Base-by-base conservation (phyloP, 2,888 invertebrate genomes). In the Chrysolina americana region DNA sequence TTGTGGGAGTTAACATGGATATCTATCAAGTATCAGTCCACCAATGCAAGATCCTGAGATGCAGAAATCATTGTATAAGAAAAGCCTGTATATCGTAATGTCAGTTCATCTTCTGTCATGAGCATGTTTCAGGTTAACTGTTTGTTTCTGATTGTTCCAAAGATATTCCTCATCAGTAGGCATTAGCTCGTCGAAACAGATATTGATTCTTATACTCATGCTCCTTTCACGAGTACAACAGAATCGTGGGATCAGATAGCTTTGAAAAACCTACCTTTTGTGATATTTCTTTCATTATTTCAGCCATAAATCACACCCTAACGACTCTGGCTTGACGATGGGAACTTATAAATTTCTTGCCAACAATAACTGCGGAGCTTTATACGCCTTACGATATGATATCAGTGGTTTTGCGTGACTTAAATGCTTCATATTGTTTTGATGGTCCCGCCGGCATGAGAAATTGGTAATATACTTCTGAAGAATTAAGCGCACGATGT, bases 401-500 rank as follows among this genome's bases (percentile, higher is more conserved):
- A 71, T 74, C 71, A 74, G 68, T 69, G 50, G 75, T 73, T 74
- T 73, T 65, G 71, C 73, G 73, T 69, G 68, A 76, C 73, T 75
- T 70, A 70, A 76, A 78, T 74, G 76, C 75, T 75, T 78, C 76
- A 78, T 78, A 75, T 75, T 72, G 70, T 70, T 70, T 68, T 75
- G 78, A 76, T 76, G 74, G 73, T 73, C 74, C 68, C 36, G 19
- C 72, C 47, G 59, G 65, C 71, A 76, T 68, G 76, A 75, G 70
- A 78, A 78, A 79, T 79, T 73, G 78, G 75, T 79, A 76, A 78
- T 80, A 80, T 78, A 80, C 80, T 80, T 75, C 74, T 76, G 71
- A 76, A 77, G 78, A 80, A 81, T 80, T 79, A 80, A 81, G 78
- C 77, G 78, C 77, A 78, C 70, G 73, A 73, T 79, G 78, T 77